Base-by-base conservation (phyloP, 2,888 invertebrate species). In the Harpagoxenus sublaevis region DNA sequence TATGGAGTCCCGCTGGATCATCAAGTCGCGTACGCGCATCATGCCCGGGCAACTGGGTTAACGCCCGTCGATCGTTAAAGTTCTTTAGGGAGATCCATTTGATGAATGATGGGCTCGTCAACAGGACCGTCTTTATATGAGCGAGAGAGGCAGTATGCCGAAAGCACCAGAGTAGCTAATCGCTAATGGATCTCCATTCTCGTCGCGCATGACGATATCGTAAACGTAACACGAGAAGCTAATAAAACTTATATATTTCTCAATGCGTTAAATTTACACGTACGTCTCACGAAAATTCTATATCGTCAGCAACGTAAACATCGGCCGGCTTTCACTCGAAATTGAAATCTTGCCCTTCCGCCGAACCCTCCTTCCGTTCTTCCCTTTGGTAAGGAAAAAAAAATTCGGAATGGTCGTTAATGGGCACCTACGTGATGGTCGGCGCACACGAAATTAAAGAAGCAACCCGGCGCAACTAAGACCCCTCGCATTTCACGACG, bases 1-100 rank as follows among this genome's bases (percentile, higher is more conserved):
- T 93, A 94, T 92, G 91, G 74, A 63, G 66, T 81, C 73, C 87
- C 87, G 73, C 88, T 35, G 65, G 75, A 66, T 45, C 77, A 28
- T 66, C 70, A 71, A 71, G 71, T 31, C 45, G 53, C 31, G 15
- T 55, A 57, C 45, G 18, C 39, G 23, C 42, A 45, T 55, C 23
- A 48, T 18, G 45, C 65, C 18, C 28, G 35, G 31, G 55, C 31
- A 88, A 89, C 87, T 87, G 84, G 91, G 90, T 89, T 89, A 90
- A 90, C 78, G 86, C 84, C 88, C 71, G 88, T 88, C 88, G 90
- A 90, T 89, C 91, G 87, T 90, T 87, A 85, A 89, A 83, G 45
- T 81, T 39, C 68, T 73, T 74, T 60, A 51, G 65, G 74, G 55
- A 73, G 74, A 63, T 71, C 3, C 73, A 12, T 81, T 73, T 73